Percentiles rank a stretch among this genome's conserved stretches.
phyloP scores from a whole-genome alignment of 2,113 vertebrate genomes.

The Ardeotis arabs region DNA sequence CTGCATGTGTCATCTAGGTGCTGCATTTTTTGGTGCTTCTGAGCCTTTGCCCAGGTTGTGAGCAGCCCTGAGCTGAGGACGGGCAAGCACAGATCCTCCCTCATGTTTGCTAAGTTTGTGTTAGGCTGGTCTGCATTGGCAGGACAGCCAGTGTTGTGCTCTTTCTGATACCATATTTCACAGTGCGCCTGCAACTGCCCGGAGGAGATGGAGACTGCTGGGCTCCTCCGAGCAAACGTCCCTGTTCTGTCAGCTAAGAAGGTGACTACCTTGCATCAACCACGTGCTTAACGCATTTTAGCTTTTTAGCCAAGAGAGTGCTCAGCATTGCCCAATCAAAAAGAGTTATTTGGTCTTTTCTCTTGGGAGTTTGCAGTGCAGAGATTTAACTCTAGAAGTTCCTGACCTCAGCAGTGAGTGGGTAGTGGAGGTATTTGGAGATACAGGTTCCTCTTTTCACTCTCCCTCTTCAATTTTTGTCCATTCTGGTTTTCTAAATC shows the following conservation, averaged over 20 bases:
- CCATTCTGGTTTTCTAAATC: background rate
- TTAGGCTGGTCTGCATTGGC: background rate
- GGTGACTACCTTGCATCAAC: background rate
- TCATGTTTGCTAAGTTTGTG: background rate
- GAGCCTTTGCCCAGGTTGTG: background rate
- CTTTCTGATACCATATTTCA: background rate
- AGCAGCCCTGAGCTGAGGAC: background rate
- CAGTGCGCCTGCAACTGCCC: background rate
- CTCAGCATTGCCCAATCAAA: background rate
- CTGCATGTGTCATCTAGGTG: rapidly evolving
- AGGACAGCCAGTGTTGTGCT: rapidly evolving
- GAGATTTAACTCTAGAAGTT: background rate
- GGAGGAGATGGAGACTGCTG: background rate
- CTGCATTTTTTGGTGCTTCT: background rate
- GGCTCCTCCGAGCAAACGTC: background rate
- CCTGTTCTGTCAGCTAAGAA: background rate
- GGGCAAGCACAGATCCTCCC: background rate
- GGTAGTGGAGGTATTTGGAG: background rate
- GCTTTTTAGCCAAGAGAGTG: background rate
- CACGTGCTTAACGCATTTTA: background rate
- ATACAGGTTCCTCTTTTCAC: background rate
- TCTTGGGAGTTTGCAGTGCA: background rate
- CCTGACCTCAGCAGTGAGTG: background rate
- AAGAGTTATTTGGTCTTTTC: background rate
- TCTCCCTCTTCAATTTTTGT: background rate